Base-by-base conservation (phyloP, 1,140 invertebrate species). In the Bathynomus jamesi region DNA sequence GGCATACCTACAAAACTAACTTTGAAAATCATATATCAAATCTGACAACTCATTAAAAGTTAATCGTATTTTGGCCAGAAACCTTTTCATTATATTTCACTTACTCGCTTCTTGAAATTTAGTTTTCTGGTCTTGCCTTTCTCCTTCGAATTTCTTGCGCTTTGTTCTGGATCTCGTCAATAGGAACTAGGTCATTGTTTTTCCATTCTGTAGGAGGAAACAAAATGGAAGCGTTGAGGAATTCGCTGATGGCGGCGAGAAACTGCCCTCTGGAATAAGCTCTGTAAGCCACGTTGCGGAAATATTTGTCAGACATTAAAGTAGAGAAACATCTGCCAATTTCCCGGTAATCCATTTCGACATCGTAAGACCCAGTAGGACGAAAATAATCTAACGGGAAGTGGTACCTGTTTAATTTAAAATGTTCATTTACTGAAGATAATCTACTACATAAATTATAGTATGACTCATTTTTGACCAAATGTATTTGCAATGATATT, bases 201-300 rank as follows among this genome's bases (percentile, higher is more conserved):
- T 96, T 93, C 94, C 94, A 98, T 80, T 97, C 93, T n/a, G 95
- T 94, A 40, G 95, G 95, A 5, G 95, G 95, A 67, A 98, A 83
- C 28, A 98, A 95, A 72, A 96, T 96, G 46, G 83, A 82, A 3
- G 76, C 93, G 78, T 96, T 94, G 61, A 97, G 83, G 81, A 98
- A 98, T 81, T 96, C 94, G 79, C 98, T 96, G 64, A 98, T 94
- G 7, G 93, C 94, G 24, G 91, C 93, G 0, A 97, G 81, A 0
- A 98, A 81, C 78, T 96, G 93, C 67, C 90, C 89, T 13, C 92
- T 85, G 76, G 91, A 89, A 76, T 90, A 87, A 2, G 95, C 94
- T 81, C 91, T 91, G 81, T 97, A 98, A 0, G 94, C 95, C 73
- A 95, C 89, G n/a, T n/a, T n/a, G n/a, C n/a, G 92, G 82, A 98